A percentile compares a stretch with the other conserved stretches of the same genome.
phyloP scores from a whole-genome alignment of 2,113 vertebrate species.

The Glareola pratincola region DNA sequence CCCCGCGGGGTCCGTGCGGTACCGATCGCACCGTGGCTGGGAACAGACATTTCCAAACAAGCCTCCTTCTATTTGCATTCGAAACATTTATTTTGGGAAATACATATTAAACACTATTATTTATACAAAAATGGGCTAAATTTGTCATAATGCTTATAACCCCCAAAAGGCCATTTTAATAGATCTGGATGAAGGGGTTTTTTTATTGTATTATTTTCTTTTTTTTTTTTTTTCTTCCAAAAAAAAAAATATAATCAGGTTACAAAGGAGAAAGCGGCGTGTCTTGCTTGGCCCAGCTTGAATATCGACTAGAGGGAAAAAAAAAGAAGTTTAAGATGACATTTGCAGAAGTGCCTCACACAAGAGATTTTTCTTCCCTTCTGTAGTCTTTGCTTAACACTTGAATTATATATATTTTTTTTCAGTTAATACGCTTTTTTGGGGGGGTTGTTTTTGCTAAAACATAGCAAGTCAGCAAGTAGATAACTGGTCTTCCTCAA shows the following conservation, averaged over 20 bases:
- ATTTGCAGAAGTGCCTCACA: constrained; percentile 51
- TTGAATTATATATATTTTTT: constrained; percentile 19
- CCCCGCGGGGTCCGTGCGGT: fast-evolving
- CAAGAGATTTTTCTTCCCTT: constrained; percentile 16
- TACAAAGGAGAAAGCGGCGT: constrained; percentile 60
- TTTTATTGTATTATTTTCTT: constrained; percentile 32
- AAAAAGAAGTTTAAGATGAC: constrained; percentile 9
- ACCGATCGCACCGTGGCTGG: fast-evolving
- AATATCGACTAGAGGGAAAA: constrained; percentile 18
- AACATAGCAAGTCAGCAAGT: constrained; percentile 76
- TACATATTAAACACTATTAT: constrained; percentile 91
- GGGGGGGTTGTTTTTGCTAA: constrained; percentile 70
- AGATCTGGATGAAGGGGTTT: constrained; percentile 25
- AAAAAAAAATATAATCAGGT: constrained; percentile 27
- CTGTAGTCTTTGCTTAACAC: neutral
- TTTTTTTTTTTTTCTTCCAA: neutral
- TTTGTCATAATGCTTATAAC: constrained; percentile 86
- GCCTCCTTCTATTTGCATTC: constrained; percentile 69
- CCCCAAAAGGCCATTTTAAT: constrained; percentile 74
- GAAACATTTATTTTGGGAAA: constrained; percentile 96
- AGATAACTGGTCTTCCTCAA: constrained; percentile 21
- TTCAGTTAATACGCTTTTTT: constrained; percentile 48
- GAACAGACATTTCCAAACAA: neutral
- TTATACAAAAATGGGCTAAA: constrained; percentile 84
- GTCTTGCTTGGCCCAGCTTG: constrained; percentile 50